Conservation (phyloP, 2,797 vertebrate genomes). For the Molothrus ater region DNA sequence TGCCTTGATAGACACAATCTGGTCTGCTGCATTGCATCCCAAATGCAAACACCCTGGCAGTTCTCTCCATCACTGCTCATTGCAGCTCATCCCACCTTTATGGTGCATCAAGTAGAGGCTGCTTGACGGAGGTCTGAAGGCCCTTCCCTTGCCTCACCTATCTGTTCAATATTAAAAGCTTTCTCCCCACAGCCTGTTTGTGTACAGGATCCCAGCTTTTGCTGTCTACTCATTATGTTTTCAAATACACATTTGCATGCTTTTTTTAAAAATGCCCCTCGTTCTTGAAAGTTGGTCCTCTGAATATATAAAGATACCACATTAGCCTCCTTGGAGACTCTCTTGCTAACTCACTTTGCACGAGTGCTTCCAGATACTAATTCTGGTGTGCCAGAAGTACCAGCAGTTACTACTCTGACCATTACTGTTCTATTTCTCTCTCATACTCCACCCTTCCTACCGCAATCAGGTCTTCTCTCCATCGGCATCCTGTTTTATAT, state of each 20-base stretch:
- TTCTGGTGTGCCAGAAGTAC: background rate
- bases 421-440: background rate
- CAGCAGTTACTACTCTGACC: background rate
- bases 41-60: background rate
- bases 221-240: background rate
- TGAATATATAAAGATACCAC: background rate
- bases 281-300: background rate
- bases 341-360: background rate
- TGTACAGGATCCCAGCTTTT: background rate
- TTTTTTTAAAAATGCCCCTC: background rate
- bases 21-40: background rate
- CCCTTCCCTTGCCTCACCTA: background rate
- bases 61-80: background rate
- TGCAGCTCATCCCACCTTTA: background rate
- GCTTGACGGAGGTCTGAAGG: background rate
- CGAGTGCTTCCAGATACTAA: background rate
- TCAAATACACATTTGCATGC: background rate
- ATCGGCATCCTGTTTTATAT: background rate
- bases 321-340: background rate
- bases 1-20: background rate
- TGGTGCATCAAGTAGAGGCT: background rate
- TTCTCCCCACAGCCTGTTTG: background rate
- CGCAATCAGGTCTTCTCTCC: background rate
- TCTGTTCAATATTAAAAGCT: background rate
- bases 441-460: background rate